phyloP scores from a whole-genome alignment of 37 sponge, comb jelly and placozoan species.

The Axinella damicornis region DNA sequence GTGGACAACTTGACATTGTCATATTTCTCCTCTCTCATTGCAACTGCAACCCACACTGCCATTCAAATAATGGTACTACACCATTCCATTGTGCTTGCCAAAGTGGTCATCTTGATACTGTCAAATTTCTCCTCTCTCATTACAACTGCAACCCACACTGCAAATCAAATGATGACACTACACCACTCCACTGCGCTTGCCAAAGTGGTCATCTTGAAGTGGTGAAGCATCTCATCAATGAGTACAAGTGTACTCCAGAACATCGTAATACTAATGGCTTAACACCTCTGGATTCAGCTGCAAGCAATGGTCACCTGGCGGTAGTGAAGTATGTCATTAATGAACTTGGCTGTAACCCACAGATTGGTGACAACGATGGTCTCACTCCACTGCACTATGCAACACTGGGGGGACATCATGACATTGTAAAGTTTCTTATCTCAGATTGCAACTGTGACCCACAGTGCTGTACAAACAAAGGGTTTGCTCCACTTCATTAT shows the following conservation, averaged over 20 bases:
- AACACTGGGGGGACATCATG: no score
- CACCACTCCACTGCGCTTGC: slow-evolving; percentile 38
- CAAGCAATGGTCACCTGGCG: neutral
- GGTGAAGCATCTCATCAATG: no score
- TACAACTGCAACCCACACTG: slow-evolving; percentile 15
- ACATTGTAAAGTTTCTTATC: neutral
- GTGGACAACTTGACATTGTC: slow-evolving; percentile 10
- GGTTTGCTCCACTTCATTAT: slow-evolving; percentile 5
- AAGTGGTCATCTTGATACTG: slow-evolving; percentile 34
- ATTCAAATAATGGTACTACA: neutral
- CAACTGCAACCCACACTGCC: no score
- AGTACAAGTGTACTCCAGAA: neutral
- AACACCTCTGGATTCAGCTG: neutral
- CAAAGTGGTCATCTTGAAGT: slow-evolving; percentile 35
- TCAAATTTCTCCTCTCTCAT: slow-evolving; percentile 16
- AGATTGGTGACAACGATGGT: no score
- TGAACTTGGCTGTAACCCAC: no score
- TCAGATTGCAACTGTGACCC: neutral
- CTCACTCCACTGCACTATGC: no score
- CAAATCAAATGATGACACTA: neutral
- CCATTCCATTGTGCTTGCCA: slow-evolving; percentile 48
- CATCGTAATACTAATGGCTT: no score
- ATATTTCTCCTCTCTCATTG: neutral
- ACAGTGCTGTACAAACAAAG: neutral
- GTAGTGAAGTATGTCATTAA: no score